Percentiles rank a stretch among this genome's conserved stretches.
These are phyloP conservation scores for Chroicocephalus ridibundus DNA, from an alignment of 2,113 vertebrate species.

Conservation along the genomic window DNA sequence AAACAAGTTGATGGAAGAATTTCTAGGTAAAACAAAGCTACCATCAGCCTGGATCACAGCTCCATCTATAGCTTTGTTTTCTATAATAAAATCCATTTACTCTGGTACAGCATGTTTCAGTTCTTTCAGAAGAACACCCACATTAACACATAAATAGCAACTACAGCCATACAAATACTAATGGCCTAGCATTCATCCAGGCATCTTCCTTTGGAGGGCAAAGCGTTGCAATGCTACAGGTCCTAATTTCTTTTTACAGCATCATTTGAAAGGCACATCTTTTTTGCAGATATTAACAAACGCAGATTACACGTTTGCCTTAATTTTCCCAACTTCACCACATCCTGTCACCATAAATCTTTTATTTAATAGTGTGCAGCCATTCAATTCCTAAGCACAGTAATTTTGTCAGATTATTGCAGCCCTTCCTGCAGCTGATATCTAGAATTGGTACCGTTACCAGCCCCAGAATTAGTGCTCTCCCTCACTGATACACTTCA, in stretches of 20 bases:
- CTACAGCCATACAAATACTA: background rate
- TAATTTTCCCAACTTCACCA: background rate
- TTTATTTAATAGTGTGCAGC: background rate
- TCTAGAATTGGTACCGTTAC: background rate
- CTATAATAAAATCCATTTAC: background rate
- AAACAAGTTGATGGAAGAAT: background rate
- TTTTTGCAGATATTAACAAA: background rate
- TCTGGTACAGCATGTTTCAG: background rate
- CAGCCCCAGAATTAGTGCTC: background rate
- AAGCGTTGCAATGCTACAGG: background rate
- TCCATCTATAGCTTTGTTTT: background rate
- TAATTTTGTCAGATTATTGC: background rate
- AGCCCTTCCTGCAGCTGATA: background rate
- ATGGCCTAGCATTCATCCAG: background rate
- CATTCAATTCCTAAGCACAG: background rate
- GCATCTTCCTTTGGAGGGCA: background rate
- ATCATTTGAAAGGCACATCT: background rate
- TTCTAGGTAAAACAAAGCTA: background rate
- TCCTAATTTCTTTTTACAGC: background rate
- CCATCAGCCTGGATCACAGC: background rate
- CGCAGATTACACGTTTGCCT: background rate
- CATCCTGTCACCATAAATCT: background rate
- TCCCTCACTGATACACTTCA: background rate
- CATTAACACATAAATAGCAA: background rate
- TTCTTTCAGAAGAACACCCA: background rate